Percentiles rank a stretch among this genome's conserved stretches.
Evolutionary conservation across 2,888 invertebrate species (phyloP).

Genomic region (Panzeria rudis): DNA sequence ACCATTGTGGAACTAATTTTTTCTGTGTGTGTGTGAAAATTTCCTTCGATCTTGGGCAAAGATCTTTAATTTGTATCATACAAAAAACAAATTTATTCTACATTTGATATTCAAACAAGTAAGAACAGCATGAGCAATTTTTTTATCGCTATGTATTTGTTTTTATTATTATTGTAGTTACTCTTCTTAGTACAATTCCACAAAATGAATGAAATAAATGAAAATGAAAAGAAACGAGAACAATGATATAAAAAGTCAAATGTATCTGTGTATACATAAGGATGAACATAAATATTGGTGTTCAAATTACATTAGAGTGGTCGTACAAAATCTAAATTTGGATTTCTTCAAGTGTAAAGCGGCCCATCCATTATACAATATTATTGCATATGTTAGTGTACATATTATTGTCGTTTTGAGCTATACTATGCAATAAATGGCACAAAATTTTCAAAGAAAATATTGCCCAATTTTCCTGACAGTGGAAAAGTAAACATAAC

Average conservation of each 20-base stretch:
- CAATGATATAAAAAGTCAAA: constrained; percentile 64
- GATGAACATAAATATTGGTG: constrained; percentile 10
- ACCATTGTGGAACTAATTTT: background rate
- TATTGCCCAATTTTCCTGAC: too few relatives aligned
- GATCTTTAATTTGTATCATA: background rate
- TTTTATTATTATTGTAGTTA: background rate
- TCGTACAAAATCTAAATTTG: too few relatives aligned
- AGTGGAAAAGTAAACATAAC: too few relatives aligned
- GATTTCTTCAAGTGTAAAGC: too few relatives aligned
- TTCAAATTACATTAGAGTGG: too few relatives aligned
- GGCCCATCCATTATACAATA: too few relatives aligned
- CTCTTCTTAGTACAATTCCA: background rate
- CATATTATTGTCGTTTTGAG: too few relatives aligned
- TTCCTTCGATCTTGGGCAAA: background rate
- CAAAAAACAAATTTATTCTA: background rate
- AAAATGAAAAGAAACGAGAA: constrained; percentile 26
- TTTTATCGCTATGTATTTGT: background rate
- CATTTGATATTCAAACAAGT: background rate
- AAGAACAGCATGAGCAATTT: background rate
- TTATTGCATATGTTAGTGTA: too few relatives aligned
- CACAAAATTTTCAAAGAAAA: too few relatives aligned
- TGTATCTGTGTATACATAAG: constrained; percentile 16
- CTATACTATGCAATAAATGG: too few relatives aligned
- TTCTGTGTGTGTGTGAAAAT: background rate
- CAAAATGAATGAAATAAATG: background rate